Evolutionary conservation across 1,140 invertebrate species (phyloP), one percentile per base, ranked within the genome.

Genomic region (Caenorhabditis inopinata): DNA sequence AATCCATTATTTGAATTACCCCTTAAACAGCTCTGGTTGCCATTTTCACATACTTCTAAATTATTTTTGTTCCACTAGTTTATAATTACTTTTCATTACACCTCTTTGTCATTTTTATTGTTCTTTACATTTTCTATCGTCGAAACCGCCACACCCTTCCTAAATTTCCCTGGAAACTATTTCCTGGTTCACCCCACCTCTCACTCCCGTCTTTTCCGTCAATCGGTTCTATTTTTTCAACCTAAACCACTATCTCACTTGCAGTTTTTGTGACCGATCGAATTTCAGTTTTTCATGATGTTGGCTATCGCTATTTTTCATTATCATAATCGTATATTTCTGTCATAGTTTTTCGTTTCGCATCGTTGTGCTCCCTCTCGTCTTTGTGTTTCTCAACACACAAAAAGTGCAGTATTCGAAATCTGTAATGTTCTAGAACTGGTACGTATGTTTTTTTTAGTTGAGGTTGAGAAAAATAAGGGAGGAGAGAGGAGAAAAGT

Each of bases 311-410:
- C 21, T 68, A 68, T 32, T 32, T 68, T 32, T 68, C 58, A 68
- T 68, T 68, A 38, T 32, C 58, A 68, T 68, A 68, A 38, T 68
- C 58, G 58, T 42, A 5, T 68, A 68, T 32, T 7, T 68, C 38
- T 68, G 58, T 68, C 58, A 68, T 68, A 29, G 38, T 32, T 38
- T 68, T 42, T 32, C 58, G 38, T 68, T 68, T 68, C 5, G 35
- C 58, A 68, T 68, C 51, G 29, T 32, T 32, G 14, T 42, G 12
- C 5, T 68, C 27, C 23, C 4, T 11, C 16, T 25, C 27, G 11
- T 18, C 6, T 23, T 38, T 68, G 11, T 68, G 11, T 9, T 12
- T 38, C n/a, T n/a, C n/a, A n/a, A n/a, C n/a, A n/a, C n/a, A n/a
- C n/a, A n/a, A n/a, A n/a, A n/a, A n/a, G n/a, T n/a, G n/a, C n/a